Conservation (phyloP, 2,888 invertebrate species). For the Schizaphis graminum region DNA sequence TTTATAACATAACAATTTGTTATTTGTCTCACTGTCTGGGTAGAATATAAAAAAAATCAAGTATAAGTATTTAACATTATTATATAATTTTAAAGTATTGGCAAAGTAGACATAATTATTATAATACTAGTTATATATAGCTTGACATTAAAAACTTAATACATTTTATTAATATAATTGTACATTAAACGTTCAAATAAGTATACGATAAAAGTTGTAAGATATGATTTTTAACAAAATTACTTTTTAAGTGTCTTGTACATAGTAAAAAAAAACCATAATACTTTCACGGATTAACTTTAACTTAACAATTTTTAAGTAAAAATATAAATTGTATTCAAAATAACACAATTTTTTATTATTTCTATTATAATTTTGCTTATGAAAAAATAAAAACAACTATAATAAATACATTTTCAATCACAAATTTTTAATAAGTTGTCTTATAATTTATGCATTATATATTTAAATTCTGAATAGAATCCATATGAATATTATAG, state of each 20-base stretch:
- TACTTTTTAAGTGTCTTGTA: not conserved
- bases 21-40: not conserved
- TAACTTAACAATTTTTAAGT: not conserved
- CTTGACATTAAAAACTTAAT: not conserved
- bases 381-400: not conserved
- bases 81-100: not conserved
- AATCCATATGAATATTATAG: not conserved
- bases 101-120: not conserved
- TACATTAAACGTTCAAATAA: not conserved
- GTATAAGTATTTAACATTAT: not conserved
- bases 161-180: not conserved
- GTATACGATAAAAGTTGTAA: too few relatives aligned
- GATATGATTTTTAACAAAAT: not conserved
- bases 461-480: not conserved
- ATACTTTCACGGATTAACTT: not conserved
- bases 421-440: not conserved
- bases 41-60: too few relatives aligned
- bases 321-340: not conserved
- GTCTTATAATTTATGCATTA: not conserved
- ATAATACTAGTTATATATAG: not conserved
- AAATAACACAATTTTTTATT: not conserved
- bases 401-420: not conserved
- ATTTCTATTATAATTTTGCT: not conserved
- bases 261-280: not conserved
- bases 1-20: slow-evolving; percentile 6